Evolutionary conservation across 2,113 vertebrate species (phyloP).

Genomic region (Neogobius melanostomus): DNA sequence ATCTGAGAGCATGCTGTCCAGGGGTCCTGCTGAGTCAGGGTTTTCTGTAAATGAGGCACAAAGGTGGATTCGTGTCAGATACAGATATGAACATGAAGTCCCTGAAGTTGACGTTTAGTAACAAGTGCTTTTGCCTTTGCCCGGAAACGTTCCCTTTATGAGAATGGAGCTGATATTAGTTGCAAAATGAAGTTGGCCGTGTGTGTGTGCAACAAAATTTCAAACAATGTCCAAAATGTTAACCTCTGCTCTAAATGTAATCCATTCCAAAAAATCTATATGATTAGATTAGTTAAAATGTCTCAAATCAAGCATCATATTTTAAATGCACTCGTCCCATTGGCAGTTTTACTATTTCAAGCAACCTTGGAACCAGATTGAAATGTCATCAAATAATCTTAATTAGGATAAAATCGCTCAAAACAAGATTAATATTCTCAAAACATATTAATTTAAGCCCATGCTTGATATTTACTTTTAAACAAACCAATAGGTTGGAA

Average conservation of each 20-base stretch:
- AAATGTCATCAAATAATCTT: no score
- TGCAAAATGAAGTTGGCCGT: slow-evolving; percentile 4
- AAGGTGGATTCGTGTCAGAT: not conserved
- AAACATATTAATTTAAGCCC: no score
- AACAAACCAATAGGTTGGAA: not conserved
- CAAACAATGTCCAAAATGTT: not conserved
- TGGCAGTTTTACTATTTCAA: no score
- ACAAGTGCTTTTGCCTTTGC: not conserved
- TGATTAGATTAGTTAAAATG: no score
- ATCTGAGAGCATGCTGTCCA: not conserved
- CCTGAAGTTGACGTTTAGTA: not conserved
- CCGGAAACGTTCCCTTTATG: not conserved
- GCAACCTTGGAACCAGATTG: no score
- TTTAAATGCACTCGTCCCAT: no score
- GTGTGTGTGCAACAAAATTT: not conserved
- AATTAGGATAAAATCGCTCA: no score
- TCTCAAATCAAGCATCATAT: no score
- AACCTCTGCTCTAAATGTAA: not conserved
- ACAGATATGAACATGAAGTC: not conserved
- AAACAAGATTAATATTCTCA: no score
- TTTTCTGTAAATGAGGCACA: not conserved
- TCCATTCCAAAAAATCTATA: no score
- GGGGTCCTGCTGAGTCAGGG: slow-evolving; percentile 6
- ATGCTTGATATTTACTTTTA: no score
- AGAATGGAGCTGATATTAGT: not conserved